phyloP scores from a whole-genome alignment of 1,140 invertebrate genomes.

The Sinonovacula constricta region DNA sequence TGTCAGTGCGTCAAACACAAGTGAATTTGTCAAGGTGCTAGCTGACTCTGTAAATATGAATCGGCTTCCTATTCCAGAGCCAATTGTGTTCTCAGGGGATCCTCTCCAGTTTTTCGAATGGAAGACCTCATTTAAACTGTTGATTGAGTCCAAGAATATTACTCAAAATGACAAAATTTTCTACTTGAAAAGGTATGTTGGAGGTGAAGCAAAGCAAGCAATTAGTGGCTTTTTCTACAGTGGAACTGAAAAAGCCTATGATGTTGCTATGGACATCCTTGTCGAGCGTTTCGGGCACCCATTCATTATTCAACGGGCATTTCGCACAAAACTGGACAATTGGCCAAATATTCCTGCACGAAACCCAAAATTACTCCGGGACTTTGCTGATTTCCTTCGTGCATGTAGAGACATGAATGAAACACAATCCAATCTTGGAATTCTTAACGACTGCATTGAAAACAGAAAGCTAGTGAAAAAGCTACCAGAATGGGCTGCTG shows the following conservation, averaged over 20 bases:
- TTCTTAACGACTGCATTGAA: constrained; percentile 15
- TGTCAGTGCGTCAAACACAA: too few species aligned
- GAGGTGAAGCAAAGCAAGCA: constrained; percentile 17
- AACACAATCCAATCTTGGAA: constrained; percentile 5
- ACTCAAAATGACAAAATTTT: constrained; percentile 8
- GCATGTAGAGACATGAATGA: too few species aligned
- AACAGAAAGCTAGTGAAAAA: constrained; percentile 24
- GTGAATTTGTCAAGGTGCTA: too few species aligned
- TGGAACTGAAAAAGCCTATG: constrained; percentile 15
- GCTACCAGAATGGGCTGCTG: constrained; percentile 26
- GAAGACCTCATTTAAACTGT: constrained; percentile 15
- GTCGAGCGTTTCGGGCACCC: constrained; percentile 18
- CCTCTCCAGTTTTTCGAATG: constrained; percentile 12
- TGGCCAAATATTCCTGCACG: constrained; percentile 5
- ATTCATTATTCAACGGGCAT: constrained; percentile 24
- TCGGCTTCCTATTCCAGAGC: constrained; percentile 9
- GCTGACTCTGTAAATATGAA: constrained; percentile 16
- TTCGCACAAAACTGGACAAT: not conserved
- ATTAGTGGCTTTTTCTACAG: constrained; percentile 14
- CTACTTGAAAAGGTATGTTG: constrained; percentile 11
- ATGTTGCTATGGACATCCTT: constrained; percentile 9
- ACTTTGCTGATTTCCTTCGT: constrained; percentile 24
- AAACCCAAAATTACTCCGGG: constrained; percentile 12
- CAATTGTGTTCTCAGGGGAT: constrained; percentile 1
- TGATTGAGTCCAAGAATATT: constrained; percentile 2